Conservation (phyloP, 2,797 vertebrate species). For the Amblyraja radiata region DNA sequence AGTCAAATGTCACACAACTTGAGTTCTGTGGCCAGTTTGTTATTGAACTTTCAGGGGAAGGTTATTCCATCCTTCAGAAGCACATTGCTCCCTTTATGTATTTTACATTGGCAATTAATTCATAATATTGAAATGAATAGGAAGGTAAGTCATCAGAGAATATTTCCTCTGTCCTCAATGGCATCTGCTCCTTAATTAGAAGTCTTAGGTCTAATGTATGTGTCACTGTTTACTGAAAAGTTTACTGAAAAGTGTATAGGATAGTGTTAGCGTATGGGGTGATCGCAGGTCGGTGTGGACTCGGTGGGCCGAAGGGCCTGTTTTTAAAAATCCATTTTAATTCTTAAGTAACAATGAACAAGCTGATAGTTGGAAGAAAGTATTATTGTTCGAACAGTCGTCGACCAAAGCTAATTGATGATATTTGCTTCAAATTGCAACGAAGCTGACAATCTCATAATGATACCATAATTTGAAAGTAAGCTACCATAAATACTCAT, state of each 20-base stretch:
- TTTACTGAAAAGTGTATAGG: no score
- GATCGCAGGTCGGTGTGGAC: no score
- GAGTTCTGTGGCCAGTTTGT: neutral
- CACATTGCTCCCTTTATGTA: neutral
- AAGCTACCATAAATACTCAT: neutral
- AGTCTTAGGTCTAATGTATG: neutral
- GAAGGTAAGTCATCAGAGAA: neutral
- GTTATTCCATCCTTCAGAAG: neutral
- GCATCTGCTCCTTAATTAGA: neutral
- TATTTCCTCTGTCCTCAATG: neutral
- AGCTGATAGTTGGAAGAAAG: neutral
- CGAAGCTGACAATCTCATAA: neutral
- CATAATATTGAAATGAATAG: neutral
- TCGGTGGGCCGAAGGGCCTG: no score
- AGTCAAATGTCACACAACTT: neutral
- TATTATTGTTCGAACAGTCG: neutral
- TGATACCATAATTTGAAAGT: neutral
- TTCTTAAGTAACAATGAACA: constrained; percentile 9
- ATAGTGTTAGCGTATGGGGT: no score
- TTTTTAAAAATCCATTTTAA: neutral
- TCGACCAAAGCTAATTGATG: neutral
- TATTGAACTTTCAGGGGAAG: neutral
- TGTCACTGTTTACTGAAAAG: neutral
- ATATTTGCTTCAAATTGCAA: neutral
- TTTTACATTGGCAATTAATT: neutral